Evolutionary conservation across 37 sponge, comb jelly and placozoan species (phyloP).

Genomic region (Aplysina aerophoba): DNA sequence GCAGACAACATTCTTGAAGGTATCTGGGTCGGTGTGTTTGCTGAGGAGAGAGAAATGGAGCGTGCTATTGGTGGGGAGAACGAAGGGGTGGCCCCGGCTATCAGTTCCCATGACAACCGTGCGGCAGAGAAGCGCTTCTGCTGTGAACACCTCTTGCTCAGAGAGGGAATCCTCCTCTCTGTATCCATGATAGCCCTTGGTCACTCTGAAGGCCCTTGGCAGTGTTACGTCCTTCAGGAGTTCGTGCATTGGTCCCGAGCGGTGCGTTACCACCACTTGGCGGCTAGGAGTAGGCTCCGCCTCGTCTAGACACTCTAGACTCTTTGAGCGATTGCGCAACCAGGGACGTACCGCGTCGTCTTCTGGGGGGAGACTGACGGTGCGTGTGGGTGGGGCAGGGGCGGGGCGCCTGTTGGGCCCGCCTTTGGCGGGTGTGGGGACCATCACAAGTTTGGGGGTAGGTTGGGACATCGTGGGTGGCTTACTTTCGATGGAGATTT

Average conservation of each 20-base stretch:
- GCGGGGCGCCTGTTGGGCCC: no score
- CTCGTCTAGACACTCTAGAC: no score
- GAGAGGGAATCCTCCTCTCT: neutral
- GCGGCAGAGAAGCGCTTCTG: neutral
- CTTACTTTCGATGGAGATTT: no score
- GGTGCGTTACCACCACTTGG: neutral
- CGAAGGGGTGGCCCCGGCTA: neutral
- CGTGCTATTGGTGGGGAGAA: neutral
- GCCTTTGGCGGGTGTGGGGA: no score
- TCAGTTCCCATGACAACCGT: neutral
- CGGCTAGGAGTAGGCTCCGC: no score
- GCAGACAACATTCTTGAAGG: neutral
- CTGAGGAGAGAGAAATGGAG: neutral
- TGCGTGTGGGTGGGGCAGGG: no score
- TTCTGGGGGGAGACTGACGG: no score
- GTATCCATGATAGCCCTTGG: conserved; percentile 7
- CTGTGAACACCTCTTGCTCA: neutral
- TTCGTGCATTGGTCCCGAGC: neutral
- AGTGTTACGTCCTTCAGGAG: neutral
- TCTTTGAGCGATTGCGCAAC: no score
- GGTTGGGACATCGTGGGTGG: no score
- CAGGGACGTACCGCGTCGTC: no score
- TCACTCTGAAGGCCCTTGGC: neutral
- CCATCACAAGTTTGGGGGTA: no score
- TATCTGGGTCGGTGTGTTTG: neutral